Evolutionary conservation across 2,888 invertebrate genomes (phyloP).

Genomic region (Campoplex capitator): DNA sequence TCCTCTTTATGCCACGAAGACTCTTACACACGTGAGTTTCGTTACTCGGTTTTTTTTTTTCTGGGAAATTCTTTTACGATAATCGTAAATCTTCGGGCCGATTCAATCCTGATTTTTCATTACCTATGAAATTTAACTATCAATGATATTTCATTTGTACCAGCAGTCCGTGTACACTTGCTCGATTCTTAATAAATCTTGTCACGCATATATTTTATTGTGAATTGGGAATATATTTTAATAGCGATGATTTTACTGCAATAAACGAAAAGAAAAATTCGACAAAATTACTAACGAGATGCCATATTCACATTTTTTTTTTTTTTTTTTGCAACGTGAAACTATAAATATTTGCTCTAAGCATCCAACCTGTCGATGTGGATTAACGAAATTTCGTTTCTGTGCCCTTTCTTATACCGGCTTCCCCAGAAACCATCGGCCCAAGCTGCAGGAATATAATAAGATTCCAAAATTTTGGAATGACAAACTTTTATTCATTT

Average conservation of each 20-base stretch:
- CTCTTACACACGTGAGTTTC: background rate
- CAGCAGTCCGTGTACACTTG: background rate
- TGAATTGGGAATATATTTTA: background rate
- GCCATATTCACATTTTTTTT: slow-evolving; percentile 2
- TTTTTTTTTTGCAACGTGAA: background rate
- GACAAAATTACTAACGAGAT: background rate
- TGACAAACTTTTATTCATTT: background rate
- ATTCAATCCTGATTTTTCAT: background rate
- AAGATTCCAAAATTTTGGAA: background rate
- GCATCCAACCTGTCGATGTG: background rate
- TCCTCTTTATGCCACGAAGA: background rate
- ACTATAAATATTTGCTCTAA: background rate
- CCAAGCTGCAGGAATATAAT: background rate
- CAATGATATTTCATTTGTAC: background rate
- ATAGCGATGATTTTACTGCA: slow-evolving; percentile 6
- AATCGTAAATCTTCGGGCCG: background rate
- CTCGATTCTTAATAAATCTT: background rate
- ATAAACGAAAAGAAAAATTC: background rate
- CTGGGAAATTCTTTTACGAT: background rate
- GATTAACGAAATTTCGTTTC: background rate
- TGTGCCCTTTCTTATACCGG: background rate
- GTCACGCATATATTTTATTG: background rate
- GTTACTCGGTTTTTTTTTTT: background rate
- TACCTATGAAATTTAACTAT: background rate
- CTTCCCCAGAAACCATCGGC: background rate